These are phyloP conservation scores for Acleris sparsana DNA, from an alignment of 2,888 invertebrate species.

Conservation along the genomic window DNA sequence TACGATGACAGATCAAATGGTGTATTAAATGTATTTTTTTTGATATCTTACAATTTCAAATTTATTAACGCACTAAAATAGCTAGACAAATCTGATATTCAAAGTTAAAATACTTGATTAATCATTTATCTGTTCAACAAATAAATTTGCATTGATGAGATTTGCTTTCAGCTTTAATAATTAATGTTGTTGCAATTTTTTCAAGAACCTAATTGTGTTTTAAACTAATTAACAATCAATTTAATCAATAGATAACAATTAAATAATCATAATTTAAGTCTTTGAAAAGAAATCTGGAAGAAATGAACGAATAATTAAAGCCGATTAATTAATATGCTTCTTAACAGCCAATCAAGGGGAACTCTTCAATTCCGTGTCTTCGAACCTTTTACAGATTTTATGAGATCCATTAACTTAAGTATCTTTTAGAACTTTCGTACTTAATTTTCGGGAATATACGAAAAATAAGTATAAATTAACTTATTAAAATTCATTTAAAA, in stretches of 20 bases:
- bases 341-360: slow-evolving; percentile 46
- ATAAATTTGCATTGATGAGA: no score
- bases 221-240: slow-evolving; percentile 1
- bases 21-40: no score
- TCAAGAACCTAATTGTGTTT: no score
- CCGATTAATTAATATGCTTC: slow-evolving; percentile 44
- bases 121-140: no score
- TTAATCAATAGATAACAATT: slow-evolving; percentile 38
- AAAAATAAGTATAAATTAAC: neutral
- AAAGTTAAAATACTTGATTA: no score
- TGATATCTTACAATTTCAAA: no score
- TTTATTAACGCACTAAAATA: no score
- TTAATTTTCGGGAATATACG: slow-evolving; percentile 6
- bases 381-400: slow-evolving; percentile 44
- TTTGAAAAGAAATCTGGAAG: slow-evolving; percentile 7
- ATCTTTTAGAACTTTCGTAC: slow-evolving; percentile 29
- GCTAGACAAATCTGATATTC: no score
- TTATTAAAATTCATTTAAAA: no score
- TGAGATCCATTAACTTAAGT: slow-evolving; percentile 43
- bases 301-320: slow-evolving; percentile 17
- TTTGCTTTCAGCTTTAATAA: neutral
- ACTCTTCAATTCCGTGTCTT: slow-evolving; percentile 43
- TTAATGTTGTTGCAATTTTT: slow-evolving; percentile 2
- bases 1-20: no score
- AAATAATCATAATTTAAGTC: slow-evolving; percentile 14